Conservation (phyloP, 1,140 invertebrate genomes). For the Caenorhabditis inopinata region DNA sequence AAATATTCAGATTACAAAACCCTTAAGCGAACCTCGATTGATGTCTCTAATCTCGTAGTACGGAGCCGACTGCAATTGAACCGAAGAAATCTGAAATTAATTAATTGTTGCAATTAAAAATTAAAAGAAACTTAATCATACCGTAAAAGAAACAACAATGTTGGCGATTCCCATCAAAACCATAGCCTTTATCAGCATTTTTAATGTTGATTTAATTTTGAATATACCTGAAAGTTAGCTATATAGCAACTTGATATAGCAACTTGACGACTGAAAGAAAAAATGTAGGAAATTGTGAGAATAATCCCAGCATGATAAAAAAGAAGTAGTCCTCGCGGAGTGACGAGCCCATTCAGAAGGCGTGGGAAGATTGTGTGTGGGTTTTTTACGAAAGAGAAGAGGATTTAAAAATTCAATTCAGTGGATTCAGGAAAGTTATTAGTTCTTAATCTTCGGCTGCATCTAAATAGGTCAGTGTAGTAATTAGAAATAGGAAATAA, state of each 20-base stretch:
- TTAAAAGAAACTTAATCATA: neutral
- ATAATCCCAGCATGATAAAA: neutral
- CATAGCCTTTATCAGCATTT: neutral
- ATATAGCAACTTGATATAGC: too few species aligned
- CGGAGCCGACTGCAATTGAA: neutral
- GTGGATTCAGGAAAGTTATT: neutral
- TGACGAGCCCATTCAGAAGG: neutral
- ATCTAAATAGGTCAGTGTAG: neutral
- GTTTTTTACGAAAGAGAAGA: neutral
- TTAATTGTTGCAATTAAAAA: neutral
- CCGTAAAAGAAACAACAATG: neutral
- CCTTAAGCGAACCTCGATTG: neutral
- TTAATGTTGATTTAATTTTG: neutral
- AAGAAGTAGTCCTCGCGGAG: neutral
- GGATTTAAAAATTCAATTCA: neutral
- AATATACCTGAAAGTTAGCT: neutral
- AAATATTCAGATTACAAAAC: too few species aligned
- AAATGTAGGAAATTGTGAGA: neutral
- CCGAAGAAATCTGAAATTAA: neutral
- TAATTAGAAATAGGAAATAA: too few species aligned
- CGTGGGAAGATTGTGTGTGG: neutral
- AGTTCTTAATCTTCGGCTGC: neutral
- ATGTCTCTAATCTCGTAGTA: neutral
- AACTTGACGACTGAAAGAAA: neutral
- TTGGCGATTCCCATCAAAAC: neutral